Base-by-base conservation (phyloP, 2,797 vertebrate genomes). In the Lagorchestes hirsutus region DNA sequence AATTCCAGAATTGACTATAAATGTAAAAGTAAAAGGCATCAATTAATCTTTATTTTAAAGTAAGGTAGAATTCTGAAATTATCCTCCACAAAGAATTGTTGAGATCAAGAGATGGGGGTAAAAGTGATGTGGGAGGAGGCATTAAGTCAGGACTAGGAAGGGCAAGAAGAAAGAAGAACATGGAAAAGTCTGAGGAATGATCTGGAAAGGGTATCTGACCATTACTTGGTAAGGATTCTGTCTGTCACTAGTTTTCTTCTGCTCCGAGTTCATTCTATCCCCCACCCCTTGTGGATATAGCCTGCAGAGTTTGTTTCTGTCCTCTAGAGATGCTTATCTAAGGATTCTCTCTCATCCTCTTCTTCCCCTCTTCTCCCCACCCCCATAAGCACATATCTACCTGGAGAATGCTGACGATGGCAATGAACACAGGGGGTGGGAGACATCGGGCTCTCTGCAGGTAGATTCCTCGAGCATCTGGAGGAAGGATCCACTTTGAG, bases 391-490 rank as follows among this genome's bases (percentile, higher is more conserved):
- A 12, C 0, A 82, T 24, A 28, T 29, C 92, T 98, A 99, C 99
- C 99, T 99, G 99, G 2, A 93, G 99, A 31, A 99, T 98, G 95
- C 99, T 99, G 98, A 99, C 96, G 93, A 98, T 98, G 97, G 99
- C 99, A 98, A 99, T 99, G 98, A 99, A 99, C 97, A 99, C 97
- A 0, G 99, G 99, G 0, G 99, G 99, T 0, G 99, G 99, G 67
- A 99, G 98, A 98, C 99, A 99, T 98, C 99, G 99, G 91, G 99
- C 98, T 31, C 99, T 98, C 92, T 99, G 99, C 94, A 99, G 27
- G 96, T 99, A 99, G 0, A 90, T 98, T 94, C 96, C 96, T 46
- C 98, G 98, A 10, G 59, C 46, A 0, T 98, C 96, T 92, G 99
- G 98, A 0, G 99, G 99, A 58, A 99, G 99, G 99, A 99, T 99